Evolutionary conservation across 2,888 invertebrate species (phyloP).

Genomic region (Macaria liturata): DNA sequence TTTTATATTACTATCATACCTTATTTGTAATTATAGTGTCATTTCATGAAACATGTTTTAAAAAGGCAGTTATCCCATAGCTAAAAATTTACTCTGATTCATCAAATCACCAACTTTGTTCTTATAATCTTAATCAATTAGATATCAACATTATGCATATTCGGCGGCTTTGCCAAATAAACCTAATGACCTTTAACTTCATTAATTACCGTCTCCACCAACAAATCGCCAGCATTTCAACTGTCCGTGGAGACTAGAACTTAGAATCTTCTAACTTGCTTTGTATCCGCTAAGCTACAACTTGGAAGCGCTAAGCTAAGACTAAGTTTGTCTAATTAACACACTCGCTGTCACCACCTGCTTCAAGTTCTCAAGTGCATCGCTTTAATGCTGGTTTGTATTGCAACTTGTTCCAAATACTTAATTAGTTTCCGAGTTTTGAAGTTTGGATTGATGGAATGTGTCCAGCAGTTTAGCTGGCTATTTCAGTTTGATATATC

Average conservation of each 20-base stretch:
- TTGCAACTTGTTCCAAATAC: slow-evolving; percentile 32
- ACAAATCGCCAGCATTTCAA: neutral
- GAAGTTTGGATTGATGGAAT: slow-evolving; percentile 24
- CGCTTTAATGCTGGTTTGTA: slow-evolving; percentile 42
- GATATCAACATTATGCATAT: too few species aligned
- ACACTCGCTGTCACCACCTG: slow-evolving; percentile 61
- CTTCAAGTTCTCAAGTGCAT: slow-evolving; percentile 33
- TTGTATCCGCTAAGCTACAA: slow-evolving; percentile 37
- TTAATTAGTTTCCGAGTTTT: slow-evolving; percentile 26
- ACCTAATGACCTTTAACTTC: too few species aligned
- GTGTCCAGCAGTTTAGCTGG: neutral
- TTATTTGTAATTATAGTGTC: too few species aligned
- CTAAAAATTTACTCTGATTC: too few species aligned
- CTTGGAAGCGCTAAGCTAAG: slow-evolving; percentile 39
- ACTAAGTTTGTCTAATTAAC: slow-evolving; percentile 63
- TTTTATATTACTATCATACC: too few species aligned
- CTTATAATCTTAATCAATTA: too few species aligned
- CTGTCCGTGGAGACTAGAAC: neutral
- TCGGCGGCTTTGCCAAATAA: too few species aligned
- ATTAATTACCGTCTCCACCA: too few species aligned
- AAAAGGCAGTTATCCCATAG: too few species aligned
- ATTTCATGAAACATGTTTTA: too few species aligned
- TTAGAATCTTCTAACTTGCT: slow-evolving; percentile 9
- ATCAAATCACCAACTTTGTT: too few species aligned
- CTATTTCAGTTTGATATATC: too few species aligned